Evolutionary conservation across 2,113 vertebrate species (phyloP).

Genomic region (Orthonyx spaldingii): DNA sequence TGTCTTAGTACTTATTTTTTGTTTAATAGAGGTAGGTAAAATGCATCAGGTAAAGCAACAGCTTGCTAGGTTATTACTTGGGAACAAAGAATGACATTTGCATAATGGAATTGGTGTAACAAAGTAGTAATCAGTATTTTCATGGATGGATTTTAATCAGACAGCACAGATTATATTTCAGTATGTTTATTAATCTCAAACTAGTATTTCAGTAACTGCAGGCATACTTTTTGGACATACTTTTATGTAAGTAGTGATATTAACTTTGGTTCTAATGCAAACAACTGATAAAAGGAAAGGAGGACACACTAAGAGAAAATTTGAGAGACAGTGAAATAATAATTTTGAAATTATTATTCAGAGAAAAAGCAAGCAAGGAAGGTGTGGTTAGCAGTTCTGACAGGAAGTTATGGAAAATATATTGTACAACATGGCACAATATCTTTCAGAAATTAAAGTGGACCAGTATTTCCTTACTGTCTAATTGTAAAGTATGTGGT

Average conservation of each 20-base stretch:
- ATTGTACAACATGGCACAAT: not conserved
- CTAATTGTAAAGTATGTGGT: not conserved
- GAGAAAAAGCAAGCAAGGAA: not conserved
- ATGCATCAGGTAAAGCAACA: not conserved
- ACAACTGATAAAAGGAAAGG: not conserved
- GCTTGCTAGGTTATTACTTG: not conserved
- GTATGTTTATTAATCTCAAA: not conserved
- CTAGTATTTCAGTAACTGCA: not conserved
- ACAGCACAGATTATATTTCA: not conserved
- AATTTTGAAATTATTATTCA: not conserved
- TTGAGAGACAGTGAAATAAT: not conserved
- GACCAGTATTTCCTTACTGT: not conserved
- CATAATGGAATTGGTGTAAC: not conserved
- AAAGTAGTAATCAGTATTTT: not conserved
- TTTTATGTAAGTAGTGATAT: not conserved
- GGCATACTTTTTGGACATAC: not conserved
- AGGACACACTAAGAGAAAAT: not conserved
- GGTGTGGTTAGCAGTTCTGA: not conserved
- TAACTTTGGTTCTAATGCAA: not conserved
- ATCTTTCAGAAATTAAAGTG: not conserved
- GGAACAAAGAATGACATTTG: not conserved
- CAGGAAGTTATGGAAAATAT: not conserved
- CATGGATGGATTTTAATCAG: not conserved
- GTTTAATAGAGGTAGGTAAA: not conserved
- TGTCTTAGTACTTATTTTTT: not conserved